Conservation (phyloP, 2,888 invertebrate genomes). For the Plemyria rubiginata region DNA sequence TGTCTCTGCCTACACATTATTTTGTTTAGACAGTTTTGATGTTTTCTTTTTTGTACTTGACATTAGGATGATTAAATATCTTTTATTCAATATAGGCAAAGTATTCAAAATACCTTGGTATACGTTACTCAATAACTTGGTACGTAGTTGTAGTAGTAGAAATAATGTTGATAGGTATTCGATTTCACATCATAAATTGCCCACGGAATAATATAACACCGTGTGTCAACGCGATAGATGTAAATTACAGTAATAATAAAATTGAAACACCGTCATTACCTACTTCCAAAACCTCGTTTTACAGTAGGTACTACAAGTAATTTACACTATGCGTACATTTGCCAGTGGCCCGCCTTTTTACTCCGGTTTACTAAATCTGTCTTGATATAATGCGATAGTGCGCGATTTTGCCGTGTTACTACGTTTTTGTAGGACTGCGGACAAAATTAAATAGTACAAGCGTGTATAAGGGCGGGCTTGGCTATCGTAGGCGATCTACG, state of each 20-base stretch:
- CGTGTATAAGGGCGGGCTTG: not conserved
- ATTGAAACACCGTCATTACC: not conserved
- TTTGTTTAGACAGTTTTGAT: not conserved
- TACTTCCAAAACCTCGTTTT: not conserved
- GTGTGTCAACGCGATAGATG: too few relatives aligned
- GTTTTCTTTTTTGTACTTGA: not conserved
- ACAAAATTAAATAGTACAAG: too few relatives aligned
- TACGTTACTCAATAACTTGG: not conserved
- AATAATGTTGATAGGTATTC: not conserved
- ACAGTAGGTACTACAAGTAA: not conserved
- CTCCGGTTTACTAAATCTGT: too few relatives aligned
- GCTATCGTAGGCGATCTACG: conserved; percentile 10
- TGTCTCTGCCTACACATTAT: conserved; percentile 10
- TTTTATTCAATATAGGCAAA: not conserved
- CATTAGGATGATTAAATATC: not conserved
- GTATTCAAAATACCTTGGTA: not conserved
- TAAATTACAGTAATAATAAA: conserved; percentile 4
- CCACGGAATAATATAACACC: conserved; percentile 1
- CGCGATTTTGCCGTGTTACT: not conserved
- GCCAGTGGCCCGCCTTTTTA: not conserved
- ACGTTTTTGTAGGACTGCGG: not conserved
- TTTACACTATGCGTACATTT: not conserved
- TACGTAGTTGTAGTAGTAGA: not conserved
- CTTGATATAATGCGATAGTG: too few relatives aligned
- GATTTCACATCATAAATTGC: conserved; percentile 12